Evolutionary conservation across 2,888 invertebrate species (phyloP), one percentile per base, ranked within the genome.

Genomic region (Tenthredo notha): DNA sequence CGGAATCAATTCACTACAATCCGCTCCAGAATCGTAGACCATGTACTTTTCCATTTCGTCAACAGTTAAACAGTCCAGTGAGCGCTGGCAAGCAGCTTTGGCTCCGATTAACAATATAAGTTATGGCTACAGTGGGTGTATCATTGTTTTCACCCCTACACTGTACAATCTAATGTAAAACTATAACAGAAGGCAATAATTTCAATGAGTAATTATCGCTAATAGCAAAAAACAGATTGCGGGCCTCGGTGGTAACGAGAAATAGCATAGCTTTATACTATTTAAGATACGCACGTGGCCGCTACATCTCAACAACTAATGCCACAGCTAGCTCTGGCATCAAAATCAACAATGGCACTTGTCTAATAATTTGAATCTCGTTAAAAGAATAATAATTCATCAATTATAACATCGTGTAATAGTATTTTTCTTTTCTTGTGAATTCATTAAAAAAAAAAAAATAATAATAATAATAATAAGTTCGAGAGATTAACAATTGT

Each of bases 41-140:
- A 88, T 91, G 89, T 92, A 90, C 91, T 90, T 89, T 87, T 90
- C 90, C 91, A 90, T 92, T 90, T 91, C 91, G 92, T 92, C 92
- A 92, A 90, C 91, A 90, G 90, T 90, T 92, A 91, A 92, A 92
- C 90, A 90, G 88, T 90, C 90, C 89, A 88, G 88, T 87, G 84
- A 84, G 84, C 85, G 84, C 86, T 83, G 83, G 50, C 67, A 83
- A 67, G 67, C 67, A 83, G 83, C 67, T 83, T 83, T n/a, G 67
- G 83, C 70, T 83, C 80, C 21, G 47, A 70, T 67, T 83, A 83
- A 83, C 83, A 83, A 89, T 88, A 87, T 89, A 89, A 90, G 88
- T 90, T 89, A 90, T 86, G 87, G 87, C 86, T 89, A 88, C 88
- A 89, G 85, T 87, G 87, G 86, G 86, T 86, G 85, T 80, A 83